Evolutionary conservation across 2,888 invertebrate genomes (phyloP).

Genomic region (Thera britannica): DNA sequence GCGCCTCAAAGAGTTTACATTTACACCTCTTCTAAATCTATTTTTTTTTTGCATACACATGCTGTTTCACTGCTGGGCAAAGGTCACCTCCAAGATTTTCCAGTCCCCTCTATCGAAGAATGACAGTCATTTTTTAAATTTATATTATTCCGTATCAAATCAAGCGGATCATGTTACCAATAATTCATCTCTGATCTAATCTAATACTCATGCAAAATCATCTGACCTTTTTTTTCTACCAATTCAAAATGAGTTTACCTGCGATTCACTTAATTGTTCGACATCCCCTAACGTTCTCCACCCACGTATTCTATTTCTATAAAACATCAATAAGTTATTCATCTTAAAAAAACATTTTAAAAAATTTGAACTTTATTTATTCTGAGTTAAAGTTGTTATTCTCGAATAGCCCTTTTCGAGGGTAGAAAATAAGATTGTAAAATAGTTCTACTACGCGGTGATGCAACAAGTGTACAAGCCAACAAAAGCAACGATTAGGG

Average conservation of each 20-base stretch:
- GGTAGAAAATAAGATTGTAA: conserved; percentile 37
- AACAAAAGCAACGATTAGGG: conserved; percentile 79
- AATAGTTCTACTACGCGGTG: conserved; percentile 61
- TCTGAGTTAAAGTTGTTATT: conserved; percentile 32
- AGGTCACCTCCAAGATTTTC: too few relatives aligned
- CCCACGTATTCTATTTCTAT: conserved; percentile 56
- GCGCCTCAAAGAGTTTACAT: too few relatives aligned
- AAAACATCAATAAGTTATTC: conserved; percentile 40
- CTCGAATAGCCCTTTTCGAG: neutral
- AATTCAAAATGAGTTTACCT: conserved; percentile 75
- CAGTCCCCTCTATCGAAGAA: too few relatives aligned
- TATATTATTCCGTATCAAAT: conserved; percentile 18
- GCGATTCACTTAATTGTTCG: conserved; percentile 76
- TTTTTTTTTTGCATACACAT: too few relatives aligned
- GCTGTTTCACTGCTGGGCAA: too few relatives aligned
- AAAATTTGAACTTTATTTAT: conserved; percentile 27
- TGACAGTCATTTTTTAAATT: conserved; percentile 4
- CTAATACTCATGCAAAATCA: conserved; percentile 59
- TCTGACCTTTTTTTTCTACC: conserved; percentile 56
- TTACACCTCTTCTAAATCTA: too few relatives aligned
- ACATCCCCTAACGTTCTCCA: conserved; percentile 75
- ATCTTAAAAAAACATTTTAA: neutral
- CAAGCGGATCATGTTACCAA: conserved; percentile 26
- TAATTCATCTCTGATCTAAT: conserved; percentile 28
- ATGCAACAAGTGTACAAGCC: conserved; percentile 77